These are phyloP conservation scores for Capra hircus DNA, from an alignment of 2,113 vertebrate species.

Conservation along the genomic window DNA sequence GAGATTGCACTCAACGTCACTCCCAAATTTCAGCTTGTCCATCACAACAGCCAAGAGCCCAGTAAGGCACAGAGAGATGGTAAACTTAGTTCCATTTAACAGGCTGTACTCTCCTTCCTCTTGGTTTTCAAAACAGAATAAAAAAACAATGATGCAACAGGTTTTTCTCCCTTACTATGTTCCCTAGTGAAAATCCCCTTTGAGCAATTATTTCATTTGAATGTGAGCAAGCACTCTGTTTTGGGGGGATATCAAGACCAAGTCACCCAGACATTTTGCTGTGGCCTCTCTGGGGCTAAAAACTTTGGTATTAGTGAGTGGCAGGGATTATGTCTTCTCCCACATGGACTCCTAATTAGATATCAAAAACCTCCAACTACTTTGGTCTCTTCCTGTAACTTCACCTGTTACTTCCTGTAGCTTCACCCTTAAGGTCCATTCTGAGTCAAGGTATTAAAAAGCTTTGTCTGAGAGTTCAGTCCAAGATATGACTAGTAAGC, in stretches of 20 bases:
- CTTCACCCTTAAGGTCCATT: not conserved
- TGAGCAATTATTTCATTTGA: not conserved
- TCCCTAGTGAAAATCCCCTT: not conserved
- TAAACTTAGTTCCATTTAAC: not conserved
- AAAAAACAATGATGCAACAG: not conserved
- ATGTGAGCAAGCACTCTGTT: not conserved
- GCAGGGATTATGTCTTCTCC: not conserved
- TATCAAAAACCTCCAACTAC: not conserved
- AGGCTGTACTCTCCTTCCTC: not conserved
- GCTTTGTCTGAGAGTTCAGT: not conserved
- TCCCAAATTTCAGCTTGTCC: not conserved
- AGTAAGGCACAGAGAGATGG: not conserved
- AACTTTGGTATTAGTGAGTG: not conserved
- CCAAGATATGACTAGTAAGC: not conserved
- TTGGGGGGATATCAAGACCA: not conserved
- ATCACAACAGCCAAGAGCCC: not conserved
- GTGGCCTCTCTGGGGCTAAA: not conserved
- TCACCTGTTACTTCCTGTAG: not conserved
- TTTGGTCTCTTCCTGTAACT: not conserved
- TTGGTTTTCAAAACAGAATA: conserved; percentile 18
- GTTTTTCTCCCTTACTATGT: not conserved
- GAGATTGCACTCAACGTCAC: not conserved
- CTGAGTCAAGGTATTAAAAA: not conserved
- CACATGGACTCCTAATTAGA: not conserved
- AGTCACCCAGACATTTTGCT: not conserved